A percentile compares a stretch with the other conserved stretches of the same genome.
Evolutionary conservation across 2,113 vertebrate genomes (phyloP).

Genomic region (Gavialis gangeticus): DNA sequence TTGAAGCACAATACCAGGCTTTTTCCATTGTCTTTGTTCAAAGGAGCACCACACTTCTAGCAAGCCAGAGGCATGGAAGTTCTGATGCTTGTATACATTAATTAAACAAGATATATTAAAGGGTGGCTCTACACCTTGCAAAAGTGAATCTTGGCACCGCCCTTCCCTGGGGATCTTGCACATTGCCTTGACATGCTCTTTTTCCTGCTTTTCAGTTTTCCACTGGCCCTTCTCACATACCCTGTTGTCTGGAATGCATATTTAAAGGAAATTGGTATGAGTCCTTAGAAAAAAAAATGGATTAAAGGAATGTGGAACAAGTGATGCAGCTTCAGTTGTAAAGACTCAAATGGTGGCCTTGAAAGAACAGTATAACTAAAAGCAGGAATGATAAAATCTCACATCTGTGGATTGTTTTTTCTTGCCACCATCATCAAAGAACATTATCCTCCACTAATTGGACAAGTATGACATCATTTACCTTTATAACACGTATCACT

Average conservation of each 20-base stretch:
- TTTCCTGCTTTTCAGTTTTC: background rate
- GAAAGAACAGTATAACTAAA: rapidly evolving
- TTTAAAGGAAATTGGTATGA: background rate
- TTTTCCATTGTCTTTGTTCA: background rate
- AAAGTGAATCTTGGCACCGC: background rate
- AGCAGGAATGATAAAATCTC: rapidly evolving
- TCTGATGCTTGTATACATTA: background rate
- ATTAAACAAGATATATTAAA: background rate
- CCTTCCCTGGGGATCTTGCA: background rate
- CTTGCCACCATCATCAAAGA: rapidly evolving
- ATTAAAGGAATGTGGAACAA: background rate
- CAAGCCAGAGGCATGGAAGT: background rate
- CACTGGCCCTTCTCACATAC: background rate
- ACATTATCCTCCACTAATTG: rapidly evolving
- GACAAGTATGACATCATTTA: background rate
- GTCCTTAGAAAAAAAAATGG: background rate
- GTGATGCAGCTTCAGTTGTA: background rate
- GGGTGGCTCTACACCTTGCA: background rate
- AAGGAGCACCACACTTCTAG: background rate
- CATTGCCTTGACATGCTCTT: background rate
- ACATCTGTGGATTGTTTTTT: rapidly evolving
- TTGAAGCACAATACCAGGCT: background rate
- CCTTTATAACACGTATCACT: rapidly evolving
- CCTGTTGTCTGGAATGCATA: background rate
- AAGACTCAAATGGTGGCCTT: background rate